phyloP scores from a whole-genome alignment of 2,113 vertebrate species.

The Syngnathus scovelli region DNA sequence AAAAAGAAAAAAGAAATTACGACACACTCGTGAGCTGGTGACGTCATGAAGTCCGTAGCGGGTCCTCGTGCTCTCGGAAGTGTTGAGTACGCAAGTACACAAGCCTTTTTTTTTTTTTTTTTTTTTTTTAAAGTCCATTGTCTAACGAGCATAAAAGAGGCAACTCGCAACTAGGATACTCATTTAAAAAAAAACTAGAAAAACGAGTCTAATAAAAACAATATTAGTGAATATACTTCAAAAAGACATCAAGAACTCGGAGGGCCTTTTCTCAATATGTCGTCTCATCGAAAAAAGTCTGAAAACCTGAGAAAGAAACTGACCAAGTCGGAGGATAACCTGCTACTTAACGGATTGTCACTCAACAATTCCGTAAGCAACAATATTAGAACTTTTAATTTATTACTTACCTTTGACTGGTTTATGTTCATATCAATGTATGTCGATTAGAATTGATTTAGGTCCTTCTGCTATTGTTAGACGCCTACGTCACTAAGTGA shows the following conservation, averaged over 20 bases:
- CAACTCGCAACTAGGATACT: not conserved
- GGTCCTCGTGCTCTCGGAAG: not conserved
- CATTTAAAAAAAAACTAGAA: not conserved
- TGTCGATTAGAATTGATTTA: not conserved
- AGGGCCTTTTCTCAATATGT: not conserved
- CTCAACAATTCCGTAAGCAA: slow-evolving; percentile 3
- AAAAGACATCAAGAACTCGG: not conserved
- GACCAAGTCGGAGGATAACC: not conserved
- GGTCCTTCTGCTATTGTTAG: not conserved
- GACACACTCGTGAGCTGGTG: not conserved
- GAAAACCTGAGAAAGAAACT: slow-evolving; percentile 4
- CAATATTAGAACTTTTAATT: not conserved
- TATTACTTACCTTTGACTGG: not conserved
- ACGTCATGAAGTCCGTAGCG: not conserved
- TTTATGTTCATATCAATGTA: not conserved
- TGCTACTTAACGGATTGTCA: not conserved
- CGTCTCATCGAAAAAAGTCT: not conserved
- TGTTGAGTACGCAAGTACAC: not conserved
- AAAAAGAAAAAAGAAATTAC: not conserved
- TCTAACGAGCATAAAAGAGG: not conserved
- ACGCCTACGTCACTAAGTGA: not conserved
- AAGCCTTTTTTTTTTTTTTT: not conserved
- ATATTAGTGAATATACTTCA: not conserved
- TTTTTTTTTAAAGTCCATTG: too few species aligned
- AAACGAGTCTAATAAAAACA: not conserved